phyloP scores from a whole-genome alignment of 2,113 vertebrate genomes.

The Dolichotis patagonum region DNA sequence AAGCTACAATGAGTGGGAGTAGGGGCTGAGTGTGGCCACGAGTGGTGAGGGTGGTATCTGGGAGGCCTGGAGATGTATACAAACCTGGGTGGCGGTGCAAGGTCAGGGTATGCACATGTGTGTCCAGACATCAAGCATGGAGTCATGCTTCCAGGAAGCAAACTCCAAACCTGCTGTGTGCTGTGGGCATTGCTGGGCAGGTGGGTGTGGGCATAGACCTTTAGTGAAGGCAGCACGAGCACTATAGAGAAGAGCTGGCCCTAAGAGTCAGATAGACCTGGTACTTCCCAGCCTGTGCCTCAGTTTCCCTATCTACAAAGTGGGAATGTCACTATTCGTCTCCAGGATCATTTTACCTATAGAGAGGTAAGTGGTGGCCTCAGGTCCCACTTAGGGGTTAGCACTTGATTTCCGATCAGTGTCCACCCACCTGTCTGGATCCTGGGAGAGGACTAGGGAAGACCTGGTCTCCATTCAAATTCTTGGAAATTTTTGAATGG shows the following conservation, averaged over 20 bases:
- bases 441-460: not conserved
- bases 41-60: not conserved
- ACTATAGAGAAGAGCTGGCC: not conserved
- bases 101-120: not conserved
- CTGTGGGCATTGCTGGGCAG: not conserved
- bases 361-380: not conserved
- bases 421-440: not conserved
- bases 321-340: not conserved
- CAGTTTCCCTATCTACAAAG: slow-evolving; percentile 26
- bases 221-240: not conserved
- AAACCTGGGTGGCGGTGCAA: not conserved
- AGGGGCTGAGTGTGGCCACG: not conserved
- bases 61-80: not conserved
- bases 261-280: not conserved
- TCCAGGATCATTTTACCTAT: not conserved
- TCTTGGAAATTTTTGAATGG: slow-evolving; percentile 13
- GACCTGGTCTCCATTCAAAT: not conserved
- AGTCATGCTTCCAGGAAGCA: not conserved
- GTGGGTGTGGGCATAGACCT: not conserved
- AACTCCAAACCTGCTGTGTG: not conserved
- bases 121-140: not conserved
- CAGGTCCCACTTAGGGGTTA: not conserved
- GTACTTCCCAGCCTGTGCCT: not conserved
- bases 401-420: not conserved
- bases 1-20: not conserved